A percentile compares a stretch with the other conserved stretches of the same genome.
Evolutionary conservation across 1,140 invertebrate genomes (phyloP).

Genomic region (Zaprionus davidi): DNA sequence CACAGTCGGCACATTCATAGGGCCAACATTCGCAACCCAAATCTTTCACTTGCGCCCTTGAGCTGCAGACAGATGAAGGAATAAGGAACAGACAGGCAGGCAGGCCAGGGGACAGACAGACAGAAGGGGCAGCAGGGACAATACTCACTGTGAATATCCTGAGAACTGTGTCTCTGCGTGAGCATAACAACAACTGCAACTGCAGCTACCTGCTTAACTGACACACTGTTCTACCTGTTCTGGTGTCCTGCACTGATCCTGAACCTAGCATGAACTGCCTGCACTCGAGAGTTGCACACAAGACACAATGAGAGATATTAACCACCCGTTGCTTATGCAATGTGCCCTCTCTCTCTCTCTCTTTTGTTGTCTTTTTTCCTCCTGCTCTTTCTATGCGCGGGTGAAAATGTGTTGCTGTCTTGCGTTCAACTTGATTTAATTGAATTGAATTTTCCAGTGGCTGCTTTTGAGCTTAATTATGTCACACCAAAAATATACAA

Average conservation of each 20-base stretch:
- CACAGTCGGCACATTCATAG: background rate
- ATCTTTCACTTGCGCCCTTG: conserved; percentile 29
- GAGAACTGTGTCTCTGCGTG: conserved; percentile 21
- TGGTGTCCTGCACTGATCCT: background rate
- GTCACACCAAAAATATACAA: conserved; percentile 32
- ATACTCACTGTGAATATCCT: conserved; percentile 3
- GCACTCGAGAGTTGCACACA: background rate
- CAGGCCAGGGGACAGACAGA: background rate
- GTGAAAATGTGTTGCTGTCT: conserved; percentile 30
- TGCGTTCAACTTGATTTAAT: conserved; percentile 67
- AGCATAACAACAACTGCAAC: background rate
- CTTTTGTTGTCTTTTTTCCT: background rate
- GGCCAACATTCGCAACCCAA: conserved; percentile 1
- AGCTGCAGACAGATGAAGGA: conserved; percentile 3
- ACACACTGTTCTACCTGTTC: conserved; percentile 5
- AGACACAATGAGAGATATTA: background rate
- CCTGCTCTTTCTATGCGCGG: background rate
- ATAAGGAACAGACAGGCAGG: background rate
- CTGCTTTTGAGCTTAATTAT: conserved; percentile 61
- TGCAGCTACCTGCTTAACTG: background rate
- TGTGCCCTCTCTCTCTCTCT: background rate
- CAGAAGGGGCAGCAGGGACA: conserved; percentile 6
- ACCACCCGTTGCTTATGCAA: conserved; percentile 33
- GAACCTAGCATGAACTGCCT: background rate
- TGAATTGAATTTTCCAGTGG: conserved; percentile 63